Percentiles rank a stretch among this genome's conserved stretches.
Conservation (phyloP, 2,797 vertebrate species). For the Calcarius lapponicus region DNA sequence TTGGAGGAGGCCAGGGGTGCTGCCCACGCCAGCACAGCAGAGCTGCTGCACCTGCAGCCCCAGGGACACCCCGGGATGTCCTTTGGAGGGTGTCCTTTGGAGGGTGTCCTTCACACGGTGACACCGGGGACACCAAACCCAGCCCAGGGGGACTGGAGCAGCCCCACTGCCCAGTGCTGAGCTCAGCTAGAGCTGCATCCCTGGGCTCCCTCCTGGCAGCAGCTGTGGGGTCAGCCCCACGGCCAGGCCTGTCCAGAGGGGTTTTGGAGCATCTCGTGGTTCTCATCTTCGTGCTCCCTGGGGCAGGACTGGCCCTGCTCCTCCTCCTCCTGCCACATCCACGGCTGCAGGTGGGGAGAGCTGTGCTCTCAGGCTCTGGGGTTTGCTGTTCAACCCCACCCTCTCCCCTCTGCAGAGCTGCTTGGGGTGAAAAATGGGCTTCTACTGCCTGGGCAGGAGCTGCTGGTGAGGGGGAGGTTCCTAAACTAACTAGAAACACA, state of each 20-base stretch:
- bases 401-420: background rate
- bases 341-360: background rate
- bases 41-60: background rate
- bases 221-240: no score
- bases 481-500: conserved; percentile 14
- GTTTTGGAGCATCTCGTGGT: background rate
- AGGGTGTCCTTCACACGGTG: rapidly evolving
- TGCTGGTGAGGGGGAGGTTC: background rate
- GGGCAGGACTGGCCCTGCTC: background rate
- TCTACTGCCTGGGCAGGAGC: background rate
- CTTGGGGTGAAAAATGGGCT: background rate
- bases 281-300: rapidly evolving
- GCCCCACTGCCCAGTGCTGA: rapidly evolving
- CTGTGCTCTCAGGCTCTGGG: background rate
- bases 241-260: background rate
- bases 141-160: background rate
- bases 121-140: background rate
- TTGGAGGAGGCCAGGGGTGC: background rate
- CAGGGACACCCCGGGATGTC: rapidly evolving
- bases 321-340: background rate
- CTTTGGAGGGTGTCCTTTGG: rapidly evolving
- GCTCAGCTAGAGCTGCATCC: background rate
- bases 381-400: background rate
- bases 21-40: background rate
- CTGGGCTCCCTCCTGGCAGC: background rate